Evolutionary conservation across 2,113 vertebrate species (phyloP), one percentile per base, ranked within the genome.

Genomic region (Romanogobio albipinnatus): DNA sequence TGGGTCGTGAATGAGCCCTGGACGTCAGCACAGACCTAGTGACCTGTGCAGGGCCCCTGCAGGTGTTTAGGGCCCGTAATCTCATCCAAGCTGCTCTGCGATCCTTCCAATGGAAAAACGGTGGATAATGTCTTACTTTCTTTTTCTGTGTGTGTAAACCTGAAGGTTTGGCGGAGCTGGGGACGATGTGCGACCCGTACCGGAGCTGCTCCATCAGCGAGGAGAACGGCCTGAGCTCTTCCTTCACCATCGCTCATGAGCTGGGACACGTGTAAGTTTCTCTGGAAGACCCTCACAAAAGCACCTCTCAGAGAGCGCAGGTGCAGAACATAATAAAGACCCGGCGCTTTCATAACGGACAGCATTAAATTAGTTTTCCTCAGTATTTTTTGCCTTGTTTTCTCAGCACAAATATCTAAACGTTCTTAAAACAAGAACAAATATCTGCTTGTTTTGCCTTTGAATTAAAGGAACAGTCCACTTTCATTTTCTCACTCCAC

Each of bases 121-220:
- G 4, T 11, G 33, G 0, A 70, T 68, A 33, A 64, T 15, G 5
- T 64, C 62, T 15, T 64, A 6, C 26, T 66, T 15, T 66, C 14
- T 66, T 3, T 66, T 13, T 49, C 47, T 13, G 59, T 58, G 59
- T 61, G 58, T 88, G 10, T 79, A 1, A 24, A 13, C 17, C 53
- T 81, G 59, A 87, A 99, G 98, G 98, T 49, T 94, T 99, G 62
- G 98, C 98, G 9, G 97, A 99, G 91, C 91, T 99, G 86, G 98
- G 98, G 66, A 99, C 98, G 82, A 95, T 99, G 96, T 99, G 98
- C 14, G 98, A 99, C 85, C 96, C 94, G 3, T 93, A 94, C 47
- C 95, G 97, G 84, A 99, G 98, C 93, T 99, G 98, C 92, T 99
- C 98, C 87, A 95, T 99, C 93, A 99, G 97, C 5, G 98, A 99